phyloP scores from a whole-genome alignment of 2,888 invertebrate species.

The Agonopterix subpropinquella region DNA sequence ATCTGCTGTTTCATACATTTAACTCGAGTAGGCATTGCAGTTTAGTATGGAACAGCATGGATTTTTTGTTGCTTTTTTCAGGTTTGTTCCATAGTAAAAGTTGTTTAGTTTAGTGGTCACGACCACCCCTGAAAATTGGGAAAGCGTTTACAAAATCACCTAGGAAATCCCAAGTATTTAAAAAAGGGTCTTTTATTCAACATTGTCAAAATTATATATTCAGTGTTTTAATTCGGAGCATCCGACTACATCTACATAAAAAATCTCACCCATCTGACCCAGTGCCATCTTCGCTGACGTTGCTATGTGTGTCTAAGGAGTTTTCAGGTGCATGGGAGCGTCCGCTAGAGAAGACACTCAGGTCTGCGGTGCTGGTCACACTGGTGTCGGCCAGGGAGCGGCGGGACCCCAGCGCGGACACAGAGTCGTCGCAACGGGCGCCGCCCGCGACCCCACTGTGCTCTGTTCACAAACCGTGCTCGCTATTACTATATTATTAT shows the following conservation, averaged over 20 bases:
- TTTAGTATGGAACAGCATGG: too few species aligned
- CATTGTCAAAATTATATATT: too few species aligned
- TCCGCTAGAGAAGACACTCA: constrained; percentile 86
- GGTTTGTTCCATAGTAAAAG: too few species aligned
- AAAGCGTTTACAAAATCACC: too few species aligned
- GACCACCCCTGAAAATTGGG: too few species aligned
- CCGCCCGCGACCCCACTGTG: constrained; percentile 59
- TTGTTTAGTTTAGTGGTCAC: too few species aligned
- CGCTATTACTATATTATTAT: not conserved
- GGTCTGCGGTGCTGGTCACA: constrained; percentile 88
- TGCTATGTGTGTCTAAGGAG: constrained; percentile 85
- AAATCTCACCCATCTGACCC: constrained; percentile 79
- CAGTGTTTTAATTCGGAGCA: too few species aligned
- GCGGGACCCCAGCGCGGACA: constrained; percentile 82
- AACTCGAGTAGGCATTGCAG: too few species aligned
- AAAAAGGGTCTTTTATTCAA: too few species aligned
- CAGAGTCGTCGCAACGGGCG: constrained; percentile 76
- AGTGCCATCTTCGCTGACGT: constrained; percentile 83
- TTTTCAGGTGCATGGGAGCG: constrained; percentile 84
- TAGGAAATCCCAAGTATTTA: too few species aligned
- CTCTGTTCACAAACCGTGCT: constrained; percentile 29
- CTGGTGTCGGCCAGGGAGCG: constrained; percentile 89
- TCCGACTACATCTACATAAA: constrained; percentile 33
- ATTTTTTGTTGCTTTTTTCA: too few species aligned
- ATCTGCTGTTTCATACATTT: too few species aligned